phyloP scores from a whole-genome alignment of 2,113 vertebrate species.

The Centrocercus urophasianus region DNA sequence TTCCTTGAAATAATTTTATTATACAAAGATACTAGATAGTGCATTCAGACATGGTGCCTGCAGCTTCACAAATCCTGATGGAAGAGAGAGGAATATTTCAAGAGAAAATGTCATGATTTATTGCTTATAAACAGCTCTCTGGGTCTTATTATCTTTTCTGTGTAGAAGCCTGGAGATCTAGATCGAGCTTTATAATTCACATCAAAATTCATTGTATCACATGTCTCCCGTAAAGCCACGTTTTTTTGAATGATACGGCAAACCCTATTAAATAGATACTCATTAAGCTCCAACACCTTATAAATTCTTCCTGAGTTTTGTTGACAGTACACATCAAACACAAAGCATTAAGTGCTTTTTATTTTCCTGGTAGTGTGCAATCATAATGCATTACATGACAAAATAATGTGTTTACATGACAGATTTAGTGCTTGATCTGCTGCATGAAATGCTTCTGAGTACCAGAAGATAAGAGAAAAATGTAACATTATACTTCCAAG shows the following conservation, averaged over 20 bases:
- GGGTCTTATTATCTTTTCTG: slow-evolving; percentile 38
- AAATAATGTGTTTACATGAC: slow-evolving; percentile 65
- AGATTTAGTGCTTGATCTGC: slow-evolving; percentile 67
- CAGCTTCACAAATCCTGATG: slow-evolving; percentile 53
- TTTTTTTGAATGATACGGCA: slow-evolving; percentile 50
- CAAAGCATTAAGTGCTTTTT: slow-evolving; percentile 47
- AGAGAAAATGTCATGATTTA: slow-evolving; percentile 50
- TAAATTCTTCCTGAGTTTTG: slow-evolving; percentile 57
- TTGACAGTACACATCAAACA: slow-evolving; percentile 61
- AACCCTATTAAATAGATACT: slow-evolving; percentile 57
- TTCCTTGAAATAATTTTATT: not conserved
- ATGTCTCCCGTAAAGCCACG: slow-evolving; percentile 8
- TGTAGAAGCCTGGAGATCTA: slow-evolving; percentile 26
- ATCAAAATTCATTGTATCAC: slow-evolving; percentile 28
- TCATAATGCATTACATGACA: slow-evolving; percentile 61
- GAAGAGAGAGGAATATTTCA: slow-evolving; percentile 43
- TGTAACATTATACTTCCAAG: slow-evolving; percentile 63
- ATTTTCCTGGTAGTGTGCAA: slow-evolving; percentile 44
- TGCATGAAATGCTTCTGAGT: slow-evolving; percentile 40
- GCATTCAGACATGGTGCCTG: not conserved
- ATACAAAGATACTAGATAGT: not conserved
- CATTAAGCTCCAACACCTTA: slow-evolving; percentile 57
- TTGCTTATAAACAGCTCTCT: slow-evolving; percentile 28
- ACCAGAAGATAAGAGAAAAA: slow-evolving; percentile 54
- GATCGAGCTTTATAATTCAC: slow-evolving; percentile 50